Conservation (phyloP, 2,113 vertebrate genomes). For the Myotis davidii region DNA sequence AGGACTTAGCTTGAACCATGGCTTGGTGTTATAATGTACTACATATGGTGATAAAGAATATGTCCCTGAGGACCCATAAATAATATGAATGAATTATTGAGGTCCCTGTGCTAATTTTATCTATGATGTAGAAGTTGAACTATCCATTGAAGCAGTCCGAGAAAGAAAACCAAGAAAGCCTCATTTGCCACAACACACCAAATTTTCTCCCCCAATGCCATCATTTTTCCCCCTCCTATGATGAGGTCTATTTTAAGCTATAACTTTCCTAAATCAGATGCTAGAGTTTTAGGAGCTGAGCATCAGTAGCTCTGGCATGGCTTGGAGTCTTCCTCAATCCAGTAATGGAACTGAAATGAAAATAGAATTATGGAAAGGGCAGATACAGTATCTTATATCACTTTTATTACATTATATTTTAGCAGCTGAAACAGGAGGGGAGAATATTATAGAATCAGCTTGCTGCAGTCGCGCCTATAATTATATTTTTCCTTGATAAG, state of each 20-base stretch:
- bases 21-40: neutral
- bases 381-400: constrained; percentile 76
- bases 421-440: constrained; percentile 79
- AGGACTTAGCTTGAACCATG: neutral
- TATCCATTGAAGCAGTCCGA: neutral
- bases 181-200: neutral
- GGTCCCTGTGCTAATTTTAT: constrained; percentile 35
- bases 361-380: constrained; percentile 75
- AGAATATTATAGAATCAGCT: constrained; percentile 80
- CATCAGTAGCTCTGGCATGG: constrained; percentile 63
- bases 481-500: constrained; percentile 87
- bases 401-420: constrained; percentile 83
- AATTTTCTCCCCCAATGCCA: neutral
- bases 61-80: neutral
- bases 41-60: neutral
- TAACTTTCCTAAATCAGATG: constrained; percentile 15
- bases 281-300: constrained; percentile 50
- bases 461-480: constrained; percentile 81
- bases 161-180: constrained; percentile 2
- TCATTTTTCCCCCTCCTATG: neutral
- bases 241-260: constrained; percentile 39
- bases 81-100: neutral
- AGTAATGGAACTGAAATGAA: constrained; percentile 75
- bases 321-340: constrained; percentile 62
- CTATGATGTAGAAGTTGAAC: neutral